These are phyloP conservation scores for Pardosa pseudoannulata DNA, from an alignment of 2,888 invertebrate species.

Conservation along the genomic window DNA sequence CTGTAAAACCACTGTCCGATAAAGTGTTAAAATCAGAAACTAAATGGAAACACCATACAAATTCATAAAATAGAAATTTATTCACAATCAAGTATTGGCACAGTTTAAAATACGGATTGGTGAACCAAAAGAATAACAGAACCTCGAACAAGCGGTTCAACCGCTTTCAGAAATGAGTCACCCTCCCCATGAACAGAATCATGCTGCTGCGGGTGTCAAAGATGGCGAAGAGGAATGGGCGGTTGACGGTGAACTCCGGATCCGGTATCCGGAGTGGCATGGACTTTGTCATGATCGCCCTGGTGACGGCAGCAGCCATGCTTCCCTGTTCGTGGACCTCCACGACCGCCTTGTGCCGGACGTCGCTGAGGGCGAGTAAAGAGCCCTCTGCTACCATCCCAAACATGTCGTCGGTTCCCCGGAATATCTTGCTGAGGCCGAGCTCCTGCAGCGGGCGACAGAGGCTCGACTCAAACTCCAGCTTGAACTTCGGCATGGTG, in stretches of 20 bases:
- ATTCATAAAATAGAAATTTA: too few species aligned
- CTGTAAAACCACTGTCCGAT: too few species aligned
- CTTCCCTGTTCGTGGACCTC: conserved; percentile 9
- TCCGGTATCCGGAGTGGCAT: neutral
- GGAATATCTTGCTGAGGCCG: neutral
- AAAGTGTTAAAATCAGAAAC: too few species aligned
- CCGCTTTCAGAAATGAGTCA: neutral
- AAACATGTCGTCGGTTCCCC: neutral
- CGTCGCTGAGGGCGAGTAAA: neutral
- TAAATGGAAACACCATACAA: too few species aligned
- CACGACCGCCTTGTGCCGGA: conserved; percentile 12
- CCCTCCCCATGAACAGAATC: conserved; percentile 27
- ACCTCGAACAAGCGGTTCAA: too few species aligned
- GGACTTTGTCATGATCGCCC: neutral
- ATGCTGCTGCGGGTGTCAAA: neutral
- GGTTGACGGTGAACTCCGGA: conserved; percentile 13
- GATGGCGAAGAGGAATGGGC: conserved; percentile 27
- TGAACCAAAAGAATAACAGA: too few species aligned
- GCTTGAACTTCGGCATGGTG: conserved; percentile 2
- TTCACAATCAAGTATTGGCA: too few species aligned
- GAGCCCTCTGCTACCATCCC: neutral
- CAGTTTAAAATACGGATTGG: too few species aligned
- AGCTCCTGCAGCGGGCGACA: neutral
- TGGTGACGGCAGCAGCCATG: neutral
- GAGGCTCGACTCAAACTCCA: neutral